These are phyloP conservation scores for Panopea generosa DNA, from an alignment of 2,888 invertebrate genomes.

Conservation along the genomic window DNA sequence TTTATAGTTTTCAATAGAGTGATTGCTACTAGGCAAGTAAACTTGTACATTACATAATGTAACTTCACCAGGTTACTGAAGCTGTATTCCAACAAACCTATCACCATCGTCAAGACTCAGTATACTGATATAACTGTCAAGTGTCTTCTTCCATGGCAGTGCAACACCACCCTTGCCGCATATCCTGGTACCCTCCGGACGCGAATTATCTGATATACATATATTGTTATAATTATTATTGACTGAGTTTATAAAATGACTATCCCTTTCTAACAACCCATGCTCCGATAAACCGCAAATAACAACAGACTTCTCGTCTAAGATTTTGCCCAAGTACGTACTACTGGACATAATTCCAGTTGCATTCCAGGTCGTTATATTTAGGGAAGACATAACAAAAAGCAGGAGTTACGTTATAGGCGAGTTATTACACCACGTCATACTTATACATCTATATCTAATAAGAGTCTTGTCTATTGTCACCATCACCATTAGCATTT, in stretches of 20 bases:
- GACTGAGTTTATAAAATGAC: conserved; percentile 10
- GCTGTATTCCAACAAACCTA: conserved; percentile 14
- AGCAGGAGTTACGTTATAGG: too few relatives aligned
- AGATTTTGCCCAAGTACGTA: conserved; percentile 16
- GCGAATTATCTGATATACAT: background rate
- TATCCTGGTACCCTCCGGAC: background rate
- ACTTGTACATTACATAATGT: conserved; percentile 9
- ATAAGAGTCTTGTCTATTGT: too few relatives aligned
- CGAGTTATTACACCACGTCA: too few relatives aligned
- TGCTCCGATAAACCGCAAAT: conserved; percentile 21
- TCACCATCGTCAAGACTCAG: conserved; percentile 13
- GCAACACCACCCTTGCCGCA: conserved; percentile 20
- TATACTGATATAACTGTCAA: background rate
- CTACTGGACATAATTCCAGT: conserved; percentile 24
- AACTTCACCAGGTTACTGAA: background rate
- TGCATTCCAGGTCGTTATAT: conserved; percentile 25
- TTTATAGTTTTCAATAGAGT: background rate
- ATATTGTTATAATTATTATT: conserved; percentile 5
- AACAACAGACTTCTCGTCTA: background rate
- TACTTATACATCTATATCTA: too few relatives aligned
- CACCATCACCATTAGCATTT: too few relatives aligned
- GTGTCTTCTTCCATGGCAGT: background rate
- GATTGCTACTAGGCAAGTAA: conserved; percentile 18
- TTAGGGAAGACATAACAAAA: too few relatives aligned
- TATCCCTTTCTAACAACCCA: background rate